Conservation (phyloP, 2,113 vertebrate species). For the Dromas ardeola region DNA sequence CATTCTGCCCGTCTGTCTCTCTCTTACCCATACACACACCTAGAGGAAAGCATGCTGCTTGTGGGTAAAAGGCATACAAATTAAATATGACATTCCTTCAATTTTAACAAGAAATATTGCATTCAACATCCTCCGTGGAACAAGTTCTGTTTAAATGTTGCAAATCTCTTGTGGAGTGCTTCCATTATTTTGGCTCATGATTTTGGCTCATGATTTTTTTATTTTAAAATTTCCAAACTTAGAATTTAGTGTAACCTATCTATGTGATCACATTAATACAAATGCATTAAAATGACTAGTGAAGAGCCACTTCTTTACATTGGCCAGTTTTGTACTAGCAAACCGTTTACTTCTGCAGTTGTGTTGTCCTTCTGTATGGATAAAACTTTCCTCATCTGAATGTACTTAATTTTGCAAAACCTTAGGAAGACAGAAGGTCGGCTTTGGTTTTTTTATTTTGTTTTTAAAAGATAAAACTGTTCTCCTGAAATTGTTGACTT, state of each 20-base stretch:
- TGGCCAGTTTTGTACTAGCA: background rate
- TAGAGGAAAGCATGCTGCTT: background rate
- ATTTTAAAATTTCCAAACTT: background rate
- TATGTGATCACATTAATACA: background rate
- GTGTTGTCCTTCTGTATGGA: background rate
- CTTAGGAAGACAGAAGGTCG: background rate
- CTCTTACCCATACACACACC: background rate
- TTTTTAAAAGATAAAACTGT: background rate
- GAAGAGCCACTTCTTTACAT: background rate
- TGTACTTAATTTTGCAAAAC: background rate
- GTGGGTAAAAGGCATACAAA: background rate
- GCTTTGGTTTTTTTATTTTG: background rate
- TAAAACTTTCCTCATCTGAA: background rate
- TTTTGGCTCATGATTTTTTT: background rate
- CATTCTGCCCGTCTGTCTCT: background rate
- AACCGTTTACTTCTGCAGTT: background rate
- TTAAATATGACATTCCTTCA: background rate
- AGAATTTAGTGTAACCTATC: background rate
- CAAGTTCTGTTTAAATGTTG: background rate
- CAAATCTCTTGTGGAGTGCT: background rate
- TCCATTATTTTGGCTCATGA: background rate
- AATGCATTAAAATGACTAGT: background rate
- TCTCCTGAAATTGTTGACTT: background rate
- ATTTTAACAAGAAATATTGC: background rate
- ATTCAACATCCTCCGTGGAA: background rate